Base-by-base conservation (phyloP, 1,140 invertebrate species). In the Aphaenogaster rudis region DNA sequence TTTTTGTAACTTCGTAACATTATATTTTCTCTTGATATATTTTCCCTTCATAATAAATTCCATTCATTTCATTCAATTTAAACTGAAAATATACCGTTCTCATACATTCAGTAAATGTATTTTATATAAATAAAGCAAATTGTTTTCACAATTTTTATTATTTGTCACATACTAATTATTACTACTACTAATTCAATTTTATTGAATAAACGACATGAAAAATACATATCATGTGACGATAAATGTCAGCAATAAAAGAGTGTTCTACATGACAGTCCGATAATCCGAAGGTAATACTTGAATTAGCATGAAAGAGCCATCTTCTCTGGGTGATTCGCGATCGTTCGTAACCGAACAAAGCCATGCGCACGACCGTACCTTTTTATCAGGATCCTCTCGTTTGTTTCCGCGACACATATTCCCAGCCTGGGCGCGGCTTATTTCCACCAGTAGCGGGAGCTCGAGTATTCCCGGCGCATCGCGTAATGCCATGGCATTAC, bases 401-500 rank as follows among this genome's bases (percentile, higher is more conserved):
- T 90, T 90, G 81, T 91, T 91, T 86, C 21, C 82, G 67, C 63
- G 87, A 84, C 82, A 45, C 48, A 50, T 64, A 82, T 28, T 48
- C 21, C 42, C 42, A 45, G 15, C 21, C 42, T n/a, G 21, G 52
- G 61, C 13, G 59, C 86, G 59, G 89, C 89, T 91, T 91, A 88
- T 90, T 91, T 91, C 88, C 63, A 17, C 59, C 82, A 72, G 39
- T 42, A 48, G 6, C 48, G 39, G 48, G n/a, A 76, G 69, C 74
- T 77, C 69, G 50, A 52, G 81, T 86, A 90, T 90, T 91, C 88
- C 64, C 67, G 66, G 64, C 86, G 82, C 80, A 90, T 91, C 86
- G 80, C 91, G 86, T 88, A 92, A 92, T 90, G 84, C 89, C 79
- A 39, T 61, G 77, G 88, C 66, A 92, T 92, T 91, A 92, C 91